Conservation (phyloP, 2,888 invertebrate genomes). For the Quadroppia sp. region DNA sequence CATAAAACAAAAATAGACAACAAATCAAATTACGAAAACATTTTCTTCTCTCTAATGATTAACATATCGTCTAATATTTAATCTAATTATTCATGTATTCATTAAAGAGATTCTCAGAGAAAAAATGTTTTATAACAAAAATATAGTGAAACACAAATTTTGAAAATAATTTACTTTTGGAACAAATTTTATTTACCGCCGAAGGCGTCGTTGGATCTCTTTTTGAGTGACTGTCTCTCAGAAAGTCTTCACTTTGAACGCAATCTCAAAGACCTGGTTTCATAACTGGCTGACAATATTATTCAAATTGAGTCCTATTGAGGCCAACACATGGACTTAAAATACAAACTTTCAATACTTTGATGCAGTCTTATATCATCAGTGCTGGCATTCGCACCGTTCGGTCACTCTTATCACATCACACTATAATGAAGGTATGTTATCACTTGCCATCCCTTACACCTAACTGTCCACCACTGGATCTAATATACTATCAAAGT, state of each 20-base stretch:
- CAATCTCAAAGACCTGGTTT: constrained; percentile 34
- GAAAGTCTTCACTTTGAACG: constrained; percentile 37
- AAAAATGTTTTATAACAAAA: not conserved
- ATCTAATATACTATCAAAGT: too few relatives aligned
- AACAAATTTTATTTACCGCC: not conserved
- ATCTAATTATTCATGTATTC: not conserved
- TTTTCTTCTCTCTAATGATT: not conserved
- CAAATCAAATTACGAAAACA: not conserved
- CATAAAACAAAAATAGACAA: not conserved
- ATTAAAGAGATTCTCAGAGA: not conserved
- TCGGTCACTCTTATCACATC: not conserved
- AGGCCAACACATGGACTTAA: constrained; percentile 27
- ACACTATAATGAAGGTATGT: not conserved
- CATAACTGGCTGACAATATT: constrained; percentile 39
- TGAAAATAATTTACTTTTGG: constrained; percentile 15
- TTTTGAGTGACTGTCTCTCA: constrained; percentile 26
- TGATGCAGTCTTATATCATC: not conserved
- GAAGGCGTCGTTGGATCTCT: not conserved
- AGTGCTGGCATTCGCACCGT: not conserved
- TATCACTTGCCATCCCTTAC: not conserved
- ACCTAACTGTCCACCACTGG: too few relatives aligned
- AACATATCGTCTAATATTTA: not conserved
- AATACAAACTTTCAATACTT: constrained; percentile 28
- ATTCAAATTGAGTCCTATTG: constrained; percentile 30
- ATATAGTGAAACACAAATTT: not conserved